These are phyloP conservation scores for Trichoplusia ni DNA, from an alignment of 1,140 invertebrate species.

Conservation along the genomic window DNA sequence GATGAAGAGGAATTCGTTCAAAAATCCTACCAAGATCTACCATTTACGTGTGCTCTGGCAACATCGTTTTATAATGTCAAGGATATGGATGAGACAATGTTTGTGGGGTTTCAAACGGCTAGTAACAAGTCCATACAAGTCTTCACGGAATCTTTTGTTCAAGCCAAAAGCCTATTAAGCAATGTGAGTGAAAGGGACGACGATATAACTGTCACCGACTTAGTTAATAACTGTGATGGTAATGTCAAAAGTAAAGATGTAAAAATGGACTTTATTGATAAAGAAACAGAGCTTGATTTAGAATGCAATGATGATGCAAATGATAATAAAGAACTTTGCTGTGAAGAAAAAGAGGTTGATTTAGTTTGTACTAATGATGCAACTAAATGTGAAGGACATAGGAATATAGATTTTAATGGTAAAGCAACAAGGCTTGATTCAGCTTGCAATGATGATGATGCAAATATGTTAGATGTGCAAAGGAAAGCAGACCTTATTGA, in stretches of 20 bases:
- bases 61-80: slow-evolving; percentile 55
- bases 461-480: too few species aligned
- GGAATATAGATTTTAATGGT: too few species aligned
- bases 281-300: not conserved
- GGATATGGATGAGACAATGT: slow-evolving; percentile 63
- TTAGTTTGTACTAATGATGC: too few species aligned
- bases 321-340: not conserved
- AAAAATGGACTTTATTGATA: not conserved
- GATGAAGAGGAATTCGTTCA: slow-evolving; percentile 61
- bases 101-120: slow-evolving; percentile 74
- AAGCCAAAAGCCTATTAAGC: slow-evolving; percentile 65
- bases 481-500: not conserved
- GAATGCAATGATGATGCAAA: not conserved
- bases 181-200: slow-evolving; percentile 28
- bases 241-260: slow-evolving; percentile 3
- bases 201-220: slow-evolving; percentile 45
- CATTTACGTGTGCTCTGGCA: slow-evolving; percentile 65
- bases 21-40: slow-evolving; percentile 48
- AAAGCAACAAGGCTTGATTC: too few species aligned
- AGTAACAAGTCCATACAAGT: slow-evolving; percentile 73
- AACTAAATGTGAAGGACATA: too few species aligned
- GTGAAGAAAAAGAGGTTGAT: too few species aligned
- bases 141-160: slow-evolving; percentile 58
- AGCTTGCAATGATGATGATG: too few species aligned
- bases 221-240: slow-evolving; percentile 54